Evolutionary conservation across 2,113 vertebrate genomes (phyloP), one percentile per base, ranked within the genome.

Genomic region (Monopterus albus): DNA sequence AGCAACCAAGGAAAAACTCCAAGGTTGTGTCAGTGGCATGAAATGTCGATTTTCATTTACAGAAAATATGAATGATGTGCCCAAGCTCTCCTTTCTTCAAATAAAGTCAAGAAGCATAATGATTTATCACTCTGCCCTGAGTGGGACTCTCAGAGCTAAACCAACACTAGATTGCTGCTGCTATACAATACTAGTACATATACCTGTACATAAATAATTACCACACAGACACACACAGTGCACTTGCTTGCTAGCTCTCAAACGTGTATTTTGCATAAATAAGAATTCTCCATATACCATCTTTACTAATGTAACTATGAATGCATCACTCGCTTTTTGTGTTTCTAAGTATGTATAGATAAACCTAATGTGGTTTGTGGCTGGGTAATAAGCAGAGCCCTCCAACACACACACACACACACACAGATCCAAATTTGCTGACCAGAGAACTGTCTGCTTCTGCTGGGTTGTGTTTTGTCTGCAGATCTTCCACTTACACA

Each of bases 1-100:
- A 5, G 69, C 49, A 53, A 62, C 70, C 53, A 15, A 59, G 28
- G 55, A 49, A n/a, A 2, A 57, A 43, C 13, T 58, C 47, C 62
- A 35, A 71, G 67, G 79, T 84, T 60, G 28, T 5, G 39, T 81
- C 59, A 33, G 42, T 29, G 55, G 70, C 53, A 73, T 42, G 62
- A 72, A 63, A 83, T 81, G 73, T 82, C n/a, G 38, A 84, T 78
- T 81, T 79, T 79, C 58, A 79, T 79, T 67, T 43, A 35, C 5
- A 7, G n/a, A 59, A 72, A 74, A 71, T 61, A 43, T 78, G 57
- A 81, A 73, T 20, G 64, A 81, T 73, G 51, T 17, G 40, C 42
- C 31, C 2, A 28, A 55, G 72, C 46, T 70, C 14, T 56, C 38
- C 45, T 53, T 64, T 61, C 38, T 43, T 13, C 42, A 53, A 65